Percentiles rank a stretch among this genome's conserved stretches.
These are phyloP conservation scores for Rhipidura dahli DNA, from an alignment of 2,113 vertebrate species.

Conservation along the genomic window DNA sequence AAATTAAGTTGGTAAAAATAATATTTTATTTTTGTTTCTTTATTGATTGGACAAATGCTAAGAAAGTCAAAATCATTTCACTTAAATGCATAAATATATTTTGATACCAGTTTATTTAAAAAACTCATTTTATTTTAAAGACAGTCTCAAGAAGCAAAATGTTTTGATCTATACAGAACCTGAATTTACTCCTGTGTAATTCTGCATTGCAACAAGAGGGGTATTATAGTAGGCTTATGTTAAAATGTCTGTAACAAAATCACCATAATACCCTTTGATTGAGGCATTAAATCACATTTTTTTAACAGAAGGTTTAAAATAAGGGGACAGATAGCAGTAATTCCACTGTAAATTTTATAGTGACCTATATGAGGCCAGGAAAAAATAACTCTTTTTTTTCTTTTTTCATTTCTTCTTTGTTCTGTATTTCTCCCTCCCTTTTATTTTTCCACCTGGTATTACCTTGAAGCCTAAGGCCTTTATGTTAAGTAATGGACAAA, in stretches of 20 bases:
- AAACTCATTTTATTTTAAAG: neutral
- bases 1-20: neutral
- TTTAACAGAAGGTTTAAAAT: neutral
- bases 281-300: neutral
- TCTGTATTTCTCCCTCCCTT: neutral
- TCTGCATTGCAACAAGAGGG: neutral
- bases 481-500: neutral
- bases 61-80: neutral
- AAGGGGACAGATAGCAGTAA: neutral
- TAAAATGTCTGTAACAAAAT: neutral
- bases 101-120: neutral
- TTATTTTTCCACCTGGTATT: neutral
- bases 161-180: neutral
- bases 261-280: neutral
- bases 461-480: neutral
- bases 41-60: neutral
- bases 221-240: neutral
- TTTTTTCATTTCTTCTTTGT: neutral
- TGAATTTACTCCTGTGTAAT: neutral
- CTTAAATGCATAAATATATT: neutral
- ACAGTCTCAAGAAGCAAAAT: neutral
- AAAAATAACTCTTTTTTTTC: neutral
- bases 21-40: neutral
- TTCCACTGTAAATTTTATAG: neutral
- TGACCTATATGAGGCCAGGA: too few relatives aligned